Evolutionary conservation across 1,140 invertebrate species (phyloP), one percentile per base, ranked within the genome.

Genomic region (Battus philenor): DNA sequence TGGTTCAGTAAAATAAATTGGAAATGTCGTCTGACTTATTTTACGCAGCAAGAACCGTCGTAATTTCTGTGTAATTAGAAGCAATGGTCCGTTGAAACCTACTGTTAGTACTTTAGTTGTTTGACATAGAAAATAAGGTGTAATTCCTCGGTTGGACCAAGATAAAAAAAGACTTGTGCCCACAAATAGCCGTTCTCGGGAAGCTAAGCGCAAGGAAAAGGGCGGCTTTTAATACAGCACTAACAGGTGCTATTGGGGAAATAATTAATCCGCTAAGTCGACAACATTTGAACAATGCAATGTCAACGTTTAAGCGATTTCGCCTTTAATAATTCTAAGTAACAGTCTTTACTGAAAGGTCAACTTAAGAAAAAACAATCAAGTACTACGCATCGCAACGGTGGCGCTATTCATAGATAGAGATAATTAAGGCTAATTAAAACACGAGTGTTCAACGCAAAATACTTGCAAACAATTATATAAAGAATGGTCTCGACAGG

Each of bases 321-420:
- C 32, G 16, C 10, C 15, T 12, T 33, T 33, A n/a, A 18, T 18
- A 33, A 18, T 33, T 18, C 32, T 18, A 18, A 33, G 32, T 33
- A 33, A 33, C 32, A 33, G 18, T 33, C n/a, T 10, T 9, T 33
- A 33, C 6, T 5, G n/a, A 33, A 33, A 33, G 32, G 32, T 33
- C 8, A 33, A 17, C n/a, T 17, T 18, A 1, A 11, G 4, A 31
- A 33, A 33, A 18, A 33, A 18, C 18, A 1, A 6, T 16, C n/a
- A 5, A 17, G 4, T 29, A n/a, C 4, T 9, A 4, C 18, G 18
- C 6, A 20, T 20, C 6, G n/a, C 18, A 33, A 33, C n/a, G n/a
- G 32, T n/a, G 8, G 9, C 7, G 1, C 16, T 33, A 33, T 33
- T 18, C 32, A 13, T 18, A 11, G 16, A 33, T 33, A 18, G 5